Evolutionary conservation across 2,797 vertebrate genomes (phyloP).

Genomic region (Pseudochirops corinnae): DNA sequence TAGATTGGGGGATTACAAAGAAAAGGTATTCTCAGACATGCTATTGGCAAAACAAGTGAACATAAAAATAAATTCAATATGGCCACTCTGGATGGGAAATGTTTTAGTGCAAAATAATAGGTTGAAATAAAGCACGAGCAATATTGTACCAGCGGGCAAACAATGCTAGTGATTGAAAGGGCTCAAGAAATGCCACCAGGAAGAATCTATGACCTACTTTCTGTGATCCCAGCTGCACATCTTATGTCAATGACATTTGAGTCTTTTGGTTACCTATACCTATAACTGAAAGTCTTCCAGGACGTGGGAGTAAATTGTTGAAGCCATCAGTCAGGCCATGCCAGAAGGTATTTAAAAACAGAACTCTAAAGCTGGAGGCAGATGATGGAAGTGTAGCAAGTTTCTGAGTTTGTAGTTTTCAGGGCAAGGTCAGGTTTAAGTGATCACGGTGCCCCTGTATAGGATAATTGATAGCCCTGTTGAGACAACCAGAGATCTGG

Average conservation of each 20-base stretch:
- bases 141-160: background rate
- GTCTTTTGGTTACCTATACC: background rate
- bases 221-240: background rate
- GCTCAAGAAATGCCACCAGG: background rate
- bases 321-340: background rate
- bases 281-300: background rate
- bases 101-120: constrained; percentile 45
- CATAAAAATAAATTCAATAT: constrained; percentile 49
- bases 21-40: constrained; percentile 17
- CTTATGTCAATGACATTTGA: background rate
- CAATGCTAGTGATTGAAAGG: background rate
- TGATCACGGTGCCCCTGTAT: background rate
- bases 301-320: background rate
- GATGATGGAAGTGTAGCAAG: background rate
- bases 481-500: background rate
- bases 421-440: background rate
- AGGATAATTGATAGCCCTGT: background rate
- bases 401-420: background rate
- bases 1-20: constrained; percentile 19
- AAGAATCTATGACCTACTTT: background rate
- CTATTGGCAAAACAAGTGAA: background rate
- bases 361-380: background rate
- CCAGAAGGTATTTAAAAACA: background rate
- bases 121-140: constrained; percentile 23
- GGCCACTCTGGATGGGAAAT: constrained; percentile 54